These are phyloP conservation scores for Cordilura impudica DNA, from an alignment of 2,888 invertebrate species.

Conservation along the genomic window DNA sequence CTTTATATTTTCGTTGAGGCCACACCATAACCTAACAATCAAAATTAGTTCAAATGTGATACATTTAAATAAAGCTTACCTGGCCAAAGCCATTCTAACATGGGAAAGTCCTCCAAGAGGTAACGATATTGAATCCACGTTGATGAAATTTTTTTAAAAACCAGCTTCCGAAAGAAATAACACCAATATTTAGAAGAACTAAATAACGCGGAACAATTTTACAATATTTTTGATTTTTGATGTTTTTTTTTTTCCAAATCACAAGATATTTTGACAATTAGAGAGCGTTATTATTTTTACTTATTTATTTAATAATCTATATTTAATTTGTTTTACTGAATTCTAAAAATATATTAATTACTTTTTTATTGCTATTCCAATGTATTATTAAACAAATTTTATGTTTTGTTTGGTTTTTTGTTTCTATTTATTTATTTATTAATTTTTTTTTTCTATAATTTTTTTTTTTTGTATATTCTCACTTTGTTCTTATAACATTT, in stretches of 20 bases:
- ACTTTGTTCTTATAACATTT: conserved; percentile 35
- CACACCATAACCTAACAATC: no score
- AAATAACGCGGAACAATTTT: no score
- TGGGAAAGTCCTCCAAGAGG: conserved; percentile 81
- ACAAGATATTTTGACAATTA: neutral
- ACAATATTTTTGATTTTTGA: conserved; percentile 1
- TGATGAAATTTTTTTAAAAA: conserved; percentile 70
- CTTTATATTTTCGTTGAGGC: no score
- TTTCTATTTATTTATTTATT: neutral
- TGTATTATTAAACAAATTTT: no score
- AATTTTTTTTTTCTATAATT: conserved; percentile 3
- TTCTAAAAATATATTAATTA: neutral
- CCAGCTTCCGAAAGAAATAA: conserved; percentile 46
- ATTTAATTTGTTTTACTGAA: conserved; percentile 5
- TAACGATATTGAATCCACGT: conserved; percentile 80
- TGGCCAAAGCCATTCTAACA: conserved; percentile 84
- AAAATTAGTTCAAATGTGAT: no score
- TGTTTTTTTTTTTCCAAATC: neutral
- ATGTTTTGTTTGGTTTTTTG: neutral
- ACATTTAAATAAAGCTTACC: conserved; percentile 78
- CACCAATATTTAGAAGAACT: no score
- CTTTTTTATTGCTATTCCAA: neutral
- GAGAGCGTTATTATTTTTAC: neutral
- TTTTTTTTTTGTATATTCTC: conserved; percentile 8
- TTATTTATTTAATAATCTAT: neutral